Conservation (phyloP, 2,797 vertebrate genomes). For the Cryptoprocta ferox region DNA sequence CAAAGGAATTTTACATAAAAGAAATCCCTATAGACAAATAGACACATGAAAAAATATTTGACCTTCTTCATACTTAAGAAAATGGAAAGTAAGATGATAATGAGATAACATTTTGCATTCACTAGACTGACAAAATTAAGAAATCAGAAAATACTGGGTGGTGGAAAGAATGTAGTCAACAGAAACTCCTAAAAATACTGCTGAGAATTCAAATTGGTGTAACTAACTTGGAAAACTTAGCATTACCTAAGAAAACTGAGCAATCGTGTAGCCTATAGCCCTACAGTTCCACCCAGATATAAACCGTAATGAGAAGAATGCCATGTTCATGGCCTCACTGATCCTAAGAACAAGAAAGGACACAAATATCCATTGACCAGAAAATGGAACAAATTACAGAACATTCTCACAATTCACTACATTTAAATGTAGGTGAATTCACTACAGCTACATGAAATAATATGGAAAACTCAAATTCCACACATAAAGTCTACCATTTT, state of each 20-base stretch:
- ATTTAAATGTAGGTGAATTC: not conserved
- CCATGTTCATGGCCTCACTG: not conserved
- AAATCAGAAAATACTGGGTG: not conserved
- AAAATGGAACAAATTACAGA: slow-evolving; percentile 16
- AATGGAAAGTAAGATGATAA: not conserved
- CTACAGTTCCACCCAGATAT: not conserved
- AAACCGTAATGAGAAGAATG: not conserved
- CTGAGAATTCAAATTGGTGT: slow-evolving; percentile 14
- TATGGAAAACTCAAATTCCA: not conserved
- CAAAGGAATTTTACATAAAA: not conserved
- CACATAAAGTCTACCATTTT: not conserved
- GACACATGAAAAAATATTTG: not conserved
- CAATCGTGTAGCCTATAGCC: not conserved
- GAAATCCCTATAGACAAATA: not conserved
- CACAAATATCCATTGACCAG: not conserved
- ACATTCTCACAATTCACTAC: not conserved
- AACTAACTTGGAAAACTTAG: not conserved
- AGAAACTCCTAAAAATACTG: slow-evolving; percentile 22
- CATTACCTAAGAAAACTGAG: slow-evolving; percentile 8
- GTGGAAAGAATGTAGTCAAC: not conserved
- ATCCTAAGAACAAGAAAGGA: slow-evolving; percentile 13
- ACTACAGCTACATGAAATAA: not conserved
- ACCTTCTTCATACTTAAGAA: not conserved
- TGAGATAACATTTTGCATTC: not conserved
- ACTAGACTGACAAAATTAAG: not conserved